Conservation (phyloP, 2,888 invertebrate genomes). For the Auanema freiburgensis region DNA sequence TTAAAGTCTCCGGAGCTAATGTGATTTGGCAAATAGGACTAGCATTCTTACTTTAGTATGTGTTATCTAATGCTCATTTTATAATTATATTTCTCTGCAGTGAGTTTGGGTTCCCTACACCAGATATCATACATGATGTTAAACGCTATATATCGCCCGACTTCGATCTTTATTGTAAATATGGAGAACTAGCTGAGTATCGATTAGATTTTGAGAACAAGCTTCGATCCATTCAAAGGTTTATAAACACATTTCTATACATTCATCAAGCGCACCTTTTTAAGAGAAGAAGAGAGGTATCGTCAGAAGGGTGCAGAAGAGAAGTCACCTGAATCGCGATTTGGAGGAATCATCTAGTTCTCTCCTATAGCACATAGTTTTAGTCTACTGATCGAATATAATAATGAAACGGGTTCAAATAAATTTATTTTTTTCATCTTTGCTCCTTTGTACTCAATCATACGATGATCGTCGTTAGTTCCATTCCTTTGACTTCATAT, state of each 20-base stretch:
- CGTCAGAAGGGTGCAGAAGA: constrained; percentile 26
- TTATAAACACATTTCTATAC: not conserved
- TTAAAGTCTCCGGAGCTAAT: constrained; percentile 44
- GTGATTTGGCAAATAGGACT: constrained; percentile 38
- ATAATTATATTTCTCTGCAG: constrained; percentile 24
- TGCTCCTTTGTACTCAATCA: not conserved
- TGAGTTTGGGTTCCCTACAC: constrained; percentile 52
- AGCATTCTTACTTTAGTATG: constrained; percentile 37
- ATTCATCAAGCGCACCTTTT: not conserved
- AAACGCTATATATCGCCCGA: constrained; percentile 48
- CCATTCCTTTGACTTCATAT: not conserved
- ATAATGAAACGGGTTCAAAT: not conserved
- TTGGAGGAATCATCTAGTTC: constrained; percentile 37
- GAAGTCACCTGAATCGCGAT: constrained; percentile 42
- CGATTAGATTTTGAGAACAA: constrained; percentile 41
- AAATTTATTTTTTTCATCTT: constrained; percentile 10
- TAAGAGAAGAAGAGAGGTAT: constrained; percentile 32
- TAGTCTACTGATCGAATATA: constrained; percentile 10
- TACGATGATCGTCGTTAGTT: not conserved
- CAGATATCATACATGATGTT: constrained; percentile 50
- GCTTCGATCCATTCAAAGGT: constrained; percentile 29
- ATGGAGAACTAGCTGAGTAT: constrained; percentile 42
- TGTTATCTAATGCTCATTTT: constrained; percentile 15
- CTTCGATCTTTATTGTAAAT: constrained; percentile 43
- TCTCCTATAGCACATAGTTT: constrained; percentile 8